phyloP scores from a whole-genome alignment of 2,113 vertebrate species.

The Eudyptes chrysolophus region DNA sequence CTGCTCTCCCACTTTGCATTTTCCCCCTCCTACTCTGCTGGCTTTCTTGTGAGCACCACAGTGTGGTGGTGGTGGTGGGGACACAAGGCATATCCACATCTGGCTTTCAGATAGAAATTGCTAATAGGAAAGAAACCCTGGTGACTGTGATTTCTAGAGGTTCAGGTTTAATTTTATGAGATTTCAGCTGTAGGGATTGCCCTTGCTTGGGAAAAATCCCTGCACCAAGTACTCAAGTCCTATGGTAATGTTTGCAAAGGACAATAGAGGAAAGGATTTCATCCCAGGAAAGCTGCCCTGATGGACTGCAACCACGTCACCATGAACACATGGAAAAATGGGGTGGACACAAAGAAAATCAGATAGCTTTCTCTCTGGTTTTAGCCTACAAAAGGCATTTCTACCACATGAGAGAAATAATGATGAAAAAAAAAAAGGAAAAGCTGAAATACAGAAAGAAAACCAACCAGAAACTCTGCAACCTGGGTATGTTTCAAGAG shows the following conservation, averaged over 20 bases:
- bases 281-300: background rate
- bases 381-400: background rate
- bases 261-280: background rate
- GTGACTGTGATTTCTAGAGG: background rate
- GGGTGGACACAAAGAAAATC: background rate
- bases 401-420: background rate
- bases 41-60: background rate
- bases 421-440: background rate
- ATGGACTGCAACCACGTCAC: background rate
- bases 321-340: background rate
- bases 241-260: background rate
- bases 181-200: background rate
- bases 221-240: fast-evolving
- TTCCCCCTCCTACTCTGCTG: background rate
- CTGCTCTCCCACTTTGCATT: background rate
- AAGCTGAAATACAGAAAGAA: background rate
- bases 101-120: background rate
- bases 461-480: background rate
- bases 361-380: background rate
- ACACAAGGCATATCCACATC: background rate
- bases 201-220: background rate
- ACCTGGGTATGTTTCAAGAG: background rate
- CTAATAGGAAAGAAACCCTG: background rate
- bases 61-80: background rate
- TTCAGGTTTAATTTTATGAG: background rate